Evolutionary conservation across 2,888 invertebrate species (phyloP).

Genomic region (Athalia rosae): DNA sequence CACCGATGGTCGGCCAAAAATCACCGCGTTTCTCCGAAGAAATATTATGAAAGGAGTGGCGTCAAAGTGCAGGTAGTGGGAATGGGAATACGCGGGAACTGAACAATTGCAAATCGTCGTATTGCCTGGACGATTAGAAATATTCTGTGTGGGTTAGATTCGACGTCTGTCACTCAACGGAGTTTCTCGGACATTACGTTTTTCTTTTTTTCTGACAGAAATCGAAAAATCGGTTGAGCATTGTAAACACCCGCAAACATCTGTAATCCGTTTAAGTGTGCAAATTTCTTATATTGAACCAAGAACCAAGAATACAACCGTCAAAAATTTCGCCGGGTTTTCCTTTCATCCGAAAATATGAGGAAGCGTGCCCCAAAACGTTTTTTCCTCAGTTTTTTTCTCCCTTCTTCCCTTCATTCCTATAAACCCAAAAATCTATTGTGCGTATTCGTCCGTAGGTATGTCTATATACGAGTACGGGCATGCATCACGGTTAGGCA

Average conservation of each 20-base stretch:
- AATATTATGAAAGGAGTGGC: neutral
- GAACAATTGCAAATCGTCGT: slow-evolving; percentile 40
- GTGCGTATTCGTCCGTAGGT: neutral
- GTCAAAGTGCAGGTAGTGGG: slow-evolving; percentile 4
- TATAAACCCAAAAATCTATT: slow-evolving; percentile 43
- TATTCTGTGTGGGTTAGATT: slow-evolving; percentile 15
- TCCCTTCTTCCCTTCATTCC: slow-evolving; percentile 41
- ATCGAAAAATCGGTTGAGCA: slow-evolving; percentile 51
- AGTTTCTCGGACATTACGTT: slow-evolving; percentile 42
- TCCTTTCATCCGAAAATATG: slow-evolving; percentile 42
- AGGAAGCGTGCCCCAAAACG: slow-evolving; percentile 51
- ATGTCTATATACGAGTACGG: neutral
- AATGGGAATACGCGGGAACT: neutral
- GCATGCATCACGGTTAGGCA: slow-evolving; percentile 65
- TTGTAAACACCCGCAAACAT: slow-evolving; percentile 67
- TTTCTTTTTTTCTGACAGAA: slow-evolving; percentile 48
- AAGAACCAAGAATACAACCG: slow-evolving; percentile 23
- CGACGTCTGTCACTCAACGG: slow-evolving; percentile 53
- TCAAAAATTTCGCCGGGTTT: slow-evolving; percentile 38
- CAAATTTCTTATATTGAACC: slow-evolving; percentile 64
- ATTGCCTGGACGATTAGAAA: slow-evolving; percentile 28
- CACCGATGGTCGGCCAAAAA: too few relatives aligned
- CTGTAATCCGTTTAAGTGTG: slow-evolving; percentile 74
- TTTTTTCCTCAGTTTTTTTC: slow-evolving; percentile 38
- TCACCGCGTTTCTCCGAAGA: too few relatives aligned